A percentile compares a stretch with the other conserved stretches of the same genome.
phyloP scores from a whole-genome alignment of 2,113 vertebrate species.

The Atrichornis clamosus region DNA sequence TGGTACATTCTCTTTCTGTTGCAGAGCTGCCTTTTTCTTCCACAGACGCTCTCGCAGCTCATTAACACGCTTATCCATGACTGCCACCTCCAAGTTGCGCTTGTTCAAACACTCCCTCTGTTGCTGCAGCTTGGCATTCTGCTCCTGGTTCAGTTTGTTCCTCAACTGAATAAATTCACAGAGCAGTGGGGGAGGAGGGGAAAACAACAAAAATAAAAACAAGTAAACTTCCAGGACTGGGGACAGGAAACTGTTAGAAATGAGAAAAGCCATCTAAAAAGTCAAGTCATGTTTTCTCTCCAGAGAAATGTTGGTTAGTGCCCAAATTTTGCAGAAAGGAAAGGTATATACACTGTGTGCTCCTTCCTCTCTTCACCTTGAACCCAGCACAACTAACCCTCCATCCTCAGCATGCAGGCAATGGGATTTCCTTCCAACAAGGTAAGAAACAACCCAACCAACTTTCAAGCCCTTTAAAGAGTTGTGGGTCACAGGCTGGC shows the following conservation, averaged over 20 bases:
- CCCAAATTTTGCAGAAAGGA: not conserved
- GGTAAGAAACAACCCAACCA: not conserved
- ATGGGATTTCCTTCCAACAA: accelerated
- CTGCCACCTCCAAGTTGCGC: slow-evolving; percentile 90
- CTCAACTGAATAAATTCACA: slow-evolving; percentile 81
- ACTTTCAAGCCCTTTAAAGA: not conserved
- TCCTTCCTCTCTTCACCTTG: not conserved
- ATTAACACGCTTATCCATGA: slow-evolving; percentile 93
- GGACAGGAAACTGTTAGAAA: not conserved
- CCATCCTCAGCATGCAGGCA: not conserved
- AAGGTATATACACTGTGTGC: not conserved
- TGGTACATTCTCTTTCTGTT: slow-evolving; percentile 93
- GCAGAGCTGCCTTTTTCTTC: slow-evolving; percentile 97
- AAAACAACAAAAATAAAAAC: slow-evolving; percentile 48
- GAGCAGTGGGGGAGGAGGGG: not conserved
- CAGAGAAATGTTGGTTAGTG: not conserved
- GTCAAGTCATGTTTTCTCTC: not conserved
- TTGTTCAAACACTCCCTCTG: slow-evolving; percentile 95
- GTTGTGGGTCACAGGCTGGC: not conserved
- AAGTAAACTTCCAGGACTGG: slow-evolving; percentile 12
- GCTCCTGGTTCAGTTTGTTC: slow-evolving; percentile 96
- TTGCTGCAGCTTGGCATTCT: slow-evolving; percentile 92
- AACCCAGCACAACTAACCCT: not conserved
- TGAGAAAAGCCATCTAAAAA: not conserved
- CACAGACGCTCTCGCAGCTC: slow-evolving; percentile 94